Percentiles rank a stretch among this genome's conserved stretches.
phyloP scores from a whole-genome alignment of 2,113 vertebrate species.

The Cichladusa arquata region DNA sequence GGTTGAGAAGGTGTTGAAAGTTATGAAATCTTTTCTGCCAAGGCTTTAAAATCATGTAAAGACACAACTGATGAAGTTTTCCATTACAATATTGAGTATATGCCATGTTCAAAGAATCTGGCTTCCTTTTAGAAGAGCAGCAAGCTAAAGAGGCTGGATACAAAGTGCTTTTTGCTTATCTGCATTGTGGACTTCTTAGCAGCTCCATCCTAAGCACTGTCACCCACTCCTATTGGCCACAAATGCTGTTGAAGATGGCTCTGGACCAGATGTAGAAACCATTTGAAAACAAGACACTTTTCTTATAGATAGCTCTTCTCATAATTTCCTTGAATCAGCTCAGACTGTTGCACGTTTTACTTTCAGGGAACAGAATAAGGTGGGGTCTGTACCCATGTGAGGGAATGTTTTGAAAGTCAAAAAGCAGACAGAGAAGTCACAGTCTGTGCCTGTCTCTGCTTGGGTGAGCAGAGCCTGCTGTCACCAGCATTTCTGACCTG shows the following conservation, averaged over 20 bases:
- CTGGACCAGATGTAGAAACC: neutral
- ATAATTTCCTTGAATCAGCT: neutral
- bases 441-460: neutral
- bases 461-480: neutral
- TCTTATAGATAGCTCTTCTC: neutral
- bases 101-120: neutral
- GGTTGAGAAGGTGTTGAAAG: neutral
- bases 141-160: neutral
- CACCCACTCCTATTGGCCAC: neutral
- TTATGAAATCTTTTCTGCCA: neutral
- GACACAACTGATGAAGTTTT: neutral
- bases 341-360: neutral
- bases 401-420: neutral
- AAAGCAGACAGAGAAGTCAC: neutral
- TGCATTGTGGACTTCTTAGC: neutral
- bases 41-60: neutral
- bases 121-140: neutral
- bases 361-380: neutral
- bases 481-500: neutral
- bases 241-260: neutral
- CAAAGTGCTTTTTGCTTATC: neutral
- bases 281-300: neutral
- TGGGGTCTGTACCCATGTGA: neutral
- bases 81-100: neutral
- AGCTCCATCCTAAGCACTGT: neutral